Percentiles rank a stretch among this genome's conserved stretches.
Conservation (phyloP, 64 coral and sea anemone species). For the Stichodactyla helianthus region DNA sequence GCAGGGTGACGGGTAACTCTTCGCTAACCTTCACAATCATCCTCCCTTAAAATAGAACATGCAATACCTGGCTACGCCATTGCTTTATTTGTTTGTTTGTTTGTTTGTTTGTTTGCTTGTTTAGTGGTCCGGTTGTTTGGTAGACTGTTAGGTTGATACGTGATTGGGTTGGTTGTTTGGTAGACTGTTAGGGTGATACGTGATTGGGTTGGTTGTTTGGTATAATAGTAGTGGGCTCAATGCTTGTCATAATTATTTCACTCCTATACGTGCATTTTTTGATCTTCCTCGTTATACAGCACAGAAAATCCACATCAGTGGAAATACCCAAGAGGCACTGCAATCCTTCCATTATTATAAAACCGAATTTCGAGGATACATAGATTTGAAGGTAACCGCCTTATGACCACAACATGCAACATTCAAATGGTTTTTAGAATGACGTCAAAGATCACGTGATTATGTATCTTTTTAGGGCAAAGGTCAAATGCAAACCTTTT, state of each 20-base stretch:
- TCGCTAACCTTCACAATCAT: too few relatives aligned
- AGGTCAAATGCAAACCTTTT: constrained; percentile 16
- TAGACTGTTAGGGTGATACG: too few relatives aligned
- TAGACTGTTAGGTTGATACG: too few relatives aligned
- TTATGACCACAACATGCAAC: not conserved
- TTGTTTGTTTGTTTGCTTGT: too few relatives aligned
- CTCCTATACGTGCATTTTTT: not conserved
- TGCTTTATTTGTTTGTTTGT: too few relatives aligned
- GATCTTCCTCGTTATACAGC: constrained; percentile 18
- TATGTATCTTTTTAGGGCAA: not conserved
- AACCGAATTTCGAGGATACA: constrained; percentile 26
- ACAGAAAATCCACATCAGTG: constrained; percentile 58
- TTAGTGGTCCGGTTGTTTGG: too few relatives aligned
- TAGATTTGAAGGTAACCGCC: constrained; percentile 42
- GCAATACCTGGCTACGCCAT: too few relatives aligned
- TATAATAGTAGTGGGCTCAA: too few relatives aligned
- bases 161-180: too few relatives aligned
- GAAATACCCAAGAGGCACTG: constrained; percentile 42
- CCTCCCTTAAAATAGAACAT: too few relatives aligned
- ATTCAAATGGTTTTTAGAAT: not conserved
- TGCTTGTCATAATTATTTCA: not conserved
- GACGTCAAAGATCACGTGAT: not conserved
- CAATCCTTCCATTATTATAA: constrained; percentile 23
- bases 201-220: too few relatives aligned
- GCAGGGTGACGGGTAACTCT: too few relatives aligned